These are phyloP conservation scores for Limonius californicus DNA, from an alignment of 1,140 invertebrate genomes.

Conservation along the genomic window DNA sequence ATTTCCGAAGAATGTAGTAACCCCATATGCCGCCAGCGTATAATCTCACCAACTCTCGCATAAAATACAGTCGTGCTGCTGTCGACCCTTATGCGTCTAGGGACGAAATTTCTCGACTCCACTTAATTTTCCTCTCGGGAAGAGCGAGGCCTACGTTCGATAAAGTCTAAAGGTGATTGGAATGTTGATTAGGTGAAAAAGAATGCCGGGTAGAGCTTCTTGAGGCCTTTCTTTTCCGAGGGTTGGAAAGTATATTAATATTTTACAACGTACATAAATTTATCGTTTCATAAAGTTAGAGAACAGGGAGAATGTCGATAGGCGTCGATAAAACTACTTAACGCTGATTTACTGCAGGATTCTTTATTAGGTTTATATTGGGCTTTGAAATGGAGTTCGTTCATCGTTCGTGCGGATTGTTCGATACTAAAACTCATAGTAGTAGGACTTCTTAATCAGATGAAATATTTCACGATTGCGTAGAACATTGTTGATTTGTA, in stretches of 20 bases:
- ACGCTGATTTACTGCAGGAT: constrained; percentile 24
- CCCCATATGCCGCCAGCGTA: constrained; percentile 24
- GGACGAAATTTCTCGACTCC: constrained; percentile 35
- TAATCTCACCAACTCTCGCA: constrained; percentile 32
- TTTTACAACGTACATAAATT: constrained; percentile 40
- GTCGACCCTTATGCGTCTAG: constrained; percentile 21
- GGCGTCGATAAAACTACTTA: constrained; percentile 23
- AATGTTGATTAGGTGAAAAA: constrained; percentile 42
- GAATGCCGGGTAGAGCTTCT: constrained; percentile 25
- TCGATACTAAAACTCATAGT: too few species aligned
- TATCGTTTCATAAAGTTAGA: constrained; percentile 38
- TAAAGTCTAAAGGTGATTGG: constrained; percentile 44
- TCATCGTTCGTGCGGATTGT: too few species aligned
- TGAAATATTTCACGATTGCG: too few species aligned
- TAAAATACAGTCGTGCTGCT: constrained; percentile 32
- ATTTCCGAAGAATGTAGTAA: too few species aligned
- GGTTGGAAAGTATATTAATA: constrained; percentile 41
- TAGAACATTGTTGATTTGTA: too few species aligned
- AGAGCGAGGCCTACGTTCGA: constrained; percentile 32
- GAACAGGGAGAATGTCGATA: constrained; percentile 20
- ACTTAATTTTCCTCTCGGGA: constrained; percentile 43
- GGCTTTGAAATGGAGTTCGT: not conserved
- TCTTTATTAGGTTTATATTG: constrained; percentile 33
- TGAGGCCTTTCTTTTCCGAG: constrained; percentile 22
- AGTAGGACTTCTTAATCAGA: too few species aligned